These are phyloP conservation scores for Empidonax traillii DNA, from an alignment of 2,113 vertebrate species.

Conservation along the genomic window DNA sequence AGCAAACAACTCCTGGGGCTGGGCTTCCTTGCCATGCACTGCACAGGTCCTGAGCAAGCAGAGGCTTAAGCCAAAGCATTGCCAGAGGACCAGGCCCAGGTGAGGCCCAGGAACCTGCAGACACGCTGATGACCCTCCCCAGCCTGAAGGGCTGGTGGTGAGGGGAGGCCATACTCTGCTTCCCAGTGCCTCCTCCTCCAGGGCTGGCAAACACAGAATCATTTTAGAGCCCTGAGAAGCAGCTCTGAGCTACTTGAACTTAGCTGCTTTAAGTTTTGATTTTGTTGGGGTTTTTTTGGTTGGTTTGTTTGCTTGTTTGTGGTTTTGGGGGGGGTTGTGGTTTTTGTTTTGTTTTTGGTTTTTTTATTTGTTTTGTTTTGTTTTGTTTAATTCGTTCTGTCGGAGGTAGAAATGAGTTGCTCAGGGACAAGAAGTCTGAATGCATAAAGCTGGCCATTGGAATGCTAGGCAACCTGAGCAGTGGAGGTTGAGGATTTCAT, in stretches of 20 bases:
- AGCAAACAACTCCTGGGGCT: not conserved
- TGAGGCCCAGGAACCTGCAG: not conserved
- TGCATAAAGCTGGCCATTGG: not conserved
- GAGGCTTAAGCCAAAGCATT: not conserved
- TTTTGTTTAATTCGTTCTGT: not conserved
- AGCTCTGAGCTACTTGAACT: not conserved
- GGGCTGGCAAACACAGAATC: not conserved
- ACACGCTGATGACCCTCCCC: rapidly evolving
- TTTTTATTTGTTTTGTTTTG: no score
- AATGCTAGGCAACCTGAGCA: not conserved
- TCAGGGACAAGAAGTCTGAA: not conserved
- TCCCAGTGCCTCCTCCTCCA: not conserved
- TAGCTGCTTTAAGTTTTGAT: not conserved
- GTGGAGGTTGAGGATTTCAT: not conserved
- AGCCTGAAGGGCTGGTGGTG: not conserved
- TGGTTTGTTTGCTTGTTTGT: no score
- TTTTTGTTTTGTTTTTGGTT: no score
- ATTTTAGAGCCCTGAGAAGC: not conserved
- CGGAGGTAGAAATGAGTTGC: not conserved
- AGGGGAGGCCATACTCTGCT: not conserved
- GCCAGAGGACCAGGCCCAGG: not conserved
- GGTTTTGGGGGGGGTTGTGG: no score
- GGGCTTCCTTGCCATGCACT: not conserved
- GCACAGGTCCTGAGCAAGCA: not conserved
- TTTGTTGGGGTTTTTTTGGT: no score